phyloP scores from a whole-genome alignment of 2,113 vertebrate species.

The Manacus vitellinus region DNA sequence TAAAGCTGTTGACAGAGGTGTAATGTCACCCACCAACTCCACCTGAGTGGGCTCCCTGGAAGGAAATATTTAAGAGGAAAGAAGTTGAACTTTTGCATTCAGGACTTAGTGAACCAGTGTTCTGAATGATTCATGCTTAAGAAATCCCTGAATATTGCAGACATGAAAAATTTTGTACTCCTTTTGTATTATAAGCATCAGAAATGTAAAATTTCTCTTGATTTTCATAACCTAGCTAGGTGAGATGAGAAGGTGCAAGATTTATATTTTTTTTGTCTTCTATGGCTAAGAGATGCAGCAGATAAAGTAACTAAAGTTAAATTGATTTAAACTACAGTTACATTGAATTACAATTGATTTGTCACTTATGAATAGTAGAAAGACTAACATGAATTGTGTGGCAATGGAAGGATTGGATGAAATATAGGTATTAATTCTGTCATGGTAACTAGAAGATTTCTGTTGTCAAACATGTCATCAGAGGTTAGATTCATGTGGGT shows the following conservation, averaged over 20 bases:
- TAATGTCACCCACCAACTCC: background rate
- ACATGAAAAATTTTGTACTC: background rate
- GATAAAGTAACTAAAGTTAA: background rate
- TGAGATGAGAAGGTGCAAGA: accelerated
- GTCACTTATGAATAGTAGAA: background rate
- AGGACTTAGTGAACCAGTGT: background rate
- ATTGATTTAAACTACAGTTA: background rate
- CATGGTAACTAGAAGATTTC: background rate
- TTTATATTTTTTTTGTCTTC: background rate
- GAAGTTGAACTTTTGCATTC: background rate
- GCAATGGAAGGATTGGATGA: background rate
- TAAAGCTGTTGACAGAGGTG: background rate
- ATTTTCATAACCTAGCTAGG: background rate
- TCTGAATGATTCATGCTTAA: background rate
- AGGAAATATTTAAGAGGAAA: background rate
- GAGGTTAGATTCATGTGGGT: background rate
- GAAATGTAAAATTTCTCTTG: background rate
- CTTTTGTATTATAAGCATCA: background rate
- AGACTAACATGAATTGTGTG: background rate
- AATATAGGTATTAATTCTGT: background rate
- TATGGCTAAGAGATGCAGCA: background rate
- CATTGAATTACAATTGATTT: background rate
- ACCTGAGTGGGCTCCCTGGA: too few relatives aligned
- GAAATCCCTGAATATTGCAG: background rate
- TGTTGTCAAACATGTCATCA: background rate